These are phyloP conservation scores for Lepidiolamprologus cunningtoni DNA, from an alignment of 2,113 vertebrate species.

Conservation along the genomic window DNA sequence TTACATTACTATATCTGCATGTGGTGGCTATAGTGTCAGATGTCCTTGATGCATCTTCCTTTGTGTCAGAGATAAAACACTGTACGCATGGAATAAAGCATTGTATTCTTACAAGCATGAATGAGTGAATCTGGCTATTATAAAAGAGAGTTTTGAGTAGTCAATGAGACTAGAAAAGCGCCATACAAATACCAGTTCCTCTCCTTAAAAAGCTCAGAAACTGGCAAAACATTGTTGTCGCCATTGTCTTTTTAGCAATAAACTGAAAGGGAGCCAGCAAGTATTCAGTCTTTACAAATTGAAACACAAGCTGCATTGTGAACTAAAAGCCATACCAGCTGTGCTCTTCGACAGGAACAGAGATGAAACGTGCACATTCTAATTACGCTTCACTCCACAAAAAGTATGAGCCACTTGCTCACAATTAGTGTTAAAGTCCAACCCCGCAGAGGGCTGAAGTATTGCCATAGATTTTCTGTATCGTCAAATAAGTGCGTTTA, in stretches of 20 bases:
- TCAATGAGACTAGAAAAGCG: neutral
- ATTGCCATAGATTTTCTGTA: constrained; percentile 12
- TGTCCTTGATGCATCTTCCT: neutral
- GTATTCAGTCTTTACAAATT: neutral
- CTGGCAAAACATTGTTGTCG: neutral
- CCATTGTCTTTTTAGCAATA: neutral
- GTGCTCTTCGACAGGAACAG: neutral
- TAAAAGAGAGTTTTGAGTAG: neutral
- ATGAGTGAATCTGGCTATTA: neutral
- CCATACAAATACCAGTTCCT: neutral
- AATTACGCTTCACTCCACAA: constrained; percentile 21
- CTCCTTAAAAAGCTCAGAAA: neutral
- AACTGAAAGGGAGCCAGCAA: neutral
- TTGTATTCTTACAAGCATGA: neutral
- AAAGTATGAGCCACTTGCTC: constrained; percentile 30
- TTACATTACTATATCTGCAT: neutral
- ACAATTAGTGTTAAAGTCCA: constrained; percentile 14
- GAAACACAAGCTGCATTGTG: neutral
- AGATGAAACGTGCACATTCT: constrained; percentile 5
- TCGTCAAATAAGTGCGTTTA: constrained; percentile 16
- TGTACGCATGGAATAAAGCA: neutral
- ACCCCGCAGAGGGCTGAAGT: neutral
- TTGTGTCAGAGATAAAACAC: neutral
- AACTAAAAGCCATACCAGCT: constrained; percentile 6
- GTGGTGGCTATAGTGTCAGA: neutral